A percentile compares a stretch with the other conserved stretches of the same genome.
These are phyloP conservation scores for Etheostoma nigrum DNA, from an alignment of 2,797 vertebrate species.

Conservation along the genomic window DNA sequence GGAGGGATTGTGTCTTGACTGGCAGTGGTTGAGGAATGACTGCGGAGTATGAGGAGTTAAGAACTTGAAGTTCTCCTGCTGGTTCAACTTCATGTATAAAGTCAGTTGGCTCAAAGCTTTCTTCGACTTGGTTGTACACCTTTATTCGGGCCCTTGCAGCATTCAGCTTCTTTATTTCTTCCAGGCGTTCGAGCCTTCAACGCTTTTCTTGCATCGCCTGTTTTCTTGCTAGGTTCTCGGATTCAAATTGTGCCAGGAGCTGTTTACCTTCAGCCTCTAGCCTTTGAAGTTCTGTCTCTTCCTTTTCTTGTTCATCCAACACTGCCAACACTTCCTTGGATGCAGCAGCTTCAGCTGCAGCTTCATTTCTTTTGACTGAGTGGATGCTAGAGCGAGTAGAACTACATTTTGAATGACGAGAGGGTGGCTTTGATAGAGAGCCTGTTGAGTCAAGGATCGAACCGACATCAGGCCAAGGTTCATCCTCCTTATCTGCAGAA, in stretches of 20 bases:
- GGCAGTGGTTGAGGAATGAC: conserved; percentile 4
- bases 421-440: no score
- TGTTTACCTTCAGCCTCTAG: background rate
- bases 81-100: background rate
- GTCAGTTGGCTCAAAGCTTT: background rate
- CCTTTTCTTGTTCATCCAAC: no score
- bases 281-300: no score
- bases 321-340: no score
- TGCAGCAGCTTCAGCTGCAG: no score
- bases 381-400: no score
- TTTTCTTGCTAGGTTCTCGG: conserved; percentile 3
- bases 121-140: background rate
- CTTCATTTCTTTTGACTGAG: no score
- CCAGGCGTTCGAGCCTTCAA: conserved; percentile 2
- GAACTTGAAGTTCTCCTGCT: background rate
- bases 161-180: background rate
- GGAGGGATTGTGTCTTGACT: no score
- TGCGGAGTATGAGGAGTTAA: background rate
- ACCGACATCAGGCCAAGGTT: no score
- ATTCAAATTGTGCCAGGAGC: background rate
- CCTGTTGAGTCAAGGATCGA: no score
- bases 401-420: no score
- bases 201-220: background rate
- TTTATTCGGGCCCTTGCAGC: background rate
- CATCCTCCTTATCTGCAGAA: no score